Percentiles rank a stretch among this genome's conserved stretches.
Evolutionary conservation across 64 coral and sea anemone genomes (phyloP).

Genomic region (Stichodactyla helianthus): DNA sequence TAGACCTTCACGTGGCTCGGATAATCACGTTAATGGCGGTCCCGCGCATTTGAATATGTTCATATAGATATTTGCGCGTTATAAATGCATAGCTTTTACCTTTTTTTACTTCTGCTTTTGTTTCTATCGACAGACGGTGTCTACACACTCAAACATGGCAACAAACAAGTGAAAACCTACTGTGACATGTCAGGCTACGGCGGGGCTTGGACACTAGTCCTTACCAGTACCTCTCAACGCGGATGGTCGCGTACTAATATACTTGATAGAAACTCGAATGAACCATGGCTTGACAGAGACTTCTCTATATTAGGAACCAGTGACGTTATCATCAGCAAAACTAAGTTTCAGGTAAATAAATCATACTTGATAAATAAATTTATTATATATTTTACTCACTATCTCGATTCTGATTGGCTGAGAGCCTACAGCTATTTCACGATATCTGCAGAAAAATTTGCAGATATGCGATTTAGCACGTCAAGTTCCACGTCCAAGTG

Average conservation of each 20-base stretch:
- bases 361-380: neutral
- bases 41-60: no score
- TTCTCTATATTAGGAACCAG: constrained; percentile 36
- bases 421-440: no score
- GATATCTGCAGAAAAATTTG: no score
- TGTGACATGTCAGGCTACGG: constrained; percentile 64
- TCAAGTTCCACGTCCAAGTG: no score
- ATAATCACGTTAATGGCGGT: no score
- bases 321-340: constrained; percentile 17
- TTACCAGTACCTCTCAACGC: constrained; percentile 48
- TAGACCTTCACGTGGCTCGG: no score
- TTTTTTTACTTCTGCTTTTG: neutral
- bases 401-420: no score
- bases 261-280: constrained; percentile 14
- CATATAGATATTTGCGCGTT: no score
- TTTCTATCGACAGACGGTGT: constrained; percentile 21
- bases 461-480: neutral
- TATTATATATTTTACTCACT: no score
- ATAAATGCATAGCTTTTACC: no score
- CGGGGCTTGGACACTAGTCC: constrained; percentile 52
- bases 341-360: constrained; percentile 29
- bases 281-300: constrained; percentile 15
- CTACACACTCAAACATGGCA: constrained; percentile 28
- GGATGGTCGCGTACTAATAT: constrained; percentile 31
- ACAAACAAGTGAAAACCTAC: constrained; percentile 37